These are phyloP conservation scores for Tetropium fuscum DNA, from an alignment of 2,888 invertebrate genomes.

Conservation along the genomic window DNA sequence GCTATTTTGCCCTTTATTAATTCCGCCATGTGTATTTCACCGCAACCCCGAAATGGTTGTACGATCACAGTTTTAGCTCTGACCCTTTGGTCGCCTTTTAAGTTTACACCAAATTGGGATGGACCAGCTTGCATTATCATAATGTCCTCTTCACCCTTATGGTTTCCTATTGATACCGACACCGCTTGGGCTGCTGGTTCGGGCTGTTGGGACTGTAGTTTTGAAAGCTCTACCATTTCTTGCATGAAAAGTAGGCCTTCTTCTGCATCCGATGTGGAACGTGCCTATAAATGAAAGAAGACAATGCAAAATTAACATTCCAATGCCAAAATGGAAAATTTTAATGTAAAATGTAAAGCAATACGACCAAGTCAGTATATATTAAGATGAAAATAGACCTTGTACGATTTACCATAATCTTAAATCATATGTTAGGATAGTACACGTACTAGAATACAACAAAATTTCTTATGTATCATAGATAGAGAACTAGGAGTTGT, in stretches of 20 bases:
- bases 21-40: slow-evolving; percentile 70
- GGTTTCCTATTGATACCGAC: slow-evolving; percentile 63
- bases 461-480: no score
- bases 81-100: slow-evolving; percentile 74
- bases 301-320: no score
- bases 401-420: no score
- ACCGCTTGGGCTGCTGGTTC: slow-evolving; percentile 71
- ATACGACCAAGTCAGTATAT: no score
- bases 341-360: no score
- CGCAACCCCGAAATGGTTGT: slow-evolving; percentile 78
- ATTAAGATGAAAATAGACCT: no score
- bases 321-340: background rate
- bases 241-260: slow-evolving; percentile 96
- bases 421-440: no score
- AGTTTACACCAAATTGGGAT: slow-evolving; percentile 88
- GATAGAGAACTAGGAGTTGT: no score
- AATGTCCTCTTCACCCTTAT: slow-evolving; percentile 50
- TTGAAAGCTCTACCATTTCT: slow-evolving; percentile 94
- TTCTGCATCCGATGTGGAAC: slow-evolving; percentile 86
- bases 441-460: no score
- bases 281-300: slow-evolving; percentile 74
- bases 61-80: slow-evolving; percentile 76
- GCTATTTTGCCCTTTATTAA: slow-evolving; percentile 80
- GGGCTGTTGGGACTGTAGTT: slow-evolving; percentile 72
- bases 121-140: slow-evolving; percentile 81